Base-by-base conservation (phyloP, 1,140 invertebrate species). In the Lucilia cuprina region DNA sequence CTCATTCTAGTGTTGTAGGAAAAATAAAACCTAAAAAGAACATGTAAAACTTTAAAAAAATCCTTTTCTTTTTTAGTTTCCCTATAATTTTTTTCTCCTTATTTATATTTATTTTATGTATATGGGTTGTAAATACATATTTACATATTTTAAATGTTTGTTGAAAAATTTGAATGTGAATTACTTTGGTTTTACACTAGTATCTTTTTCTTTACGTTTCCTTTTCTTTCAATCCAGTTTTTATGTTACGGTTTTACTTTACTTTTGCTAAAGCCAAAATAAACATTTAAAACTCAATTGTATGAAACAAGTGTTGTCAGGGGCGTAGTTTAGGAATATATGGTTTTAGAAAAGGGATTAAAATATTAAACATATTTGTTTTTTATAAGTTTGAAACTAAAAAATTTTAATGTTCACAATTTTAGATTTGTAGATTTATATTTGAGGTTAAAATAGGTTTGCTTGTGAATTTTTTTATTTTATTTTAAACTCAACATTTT, bases 81-180 rank as follows among this genome's bases (percentile, higher is more conserved):
- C 41, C 41, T 41, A 30, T 30, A 30, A 30, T 41, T 10, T 41
- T 41, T 41, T 41, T 10, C 41, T 41, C 0, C 41, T 77, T 77
- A 77, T 77, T 77, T 77, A 77, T 77, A 30, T 77, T 77, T 77
- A 77, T 77, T 77, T 77, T 77, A 77, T 77, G 74, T 77, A 77
- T 77, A 30, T 77, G 30, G 74, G 74, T 77, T 77, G 30, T 19
- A 77, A 55, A 55, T 21, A 70, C 19, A 70, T 70, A 21, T 70
- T 70, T 21, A 70, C 65, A 70, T 70, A 25, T 70, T 70, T 70
- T 25, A 2, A 21, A 21, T 70, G 19, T 70, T 70, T 70, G 65
- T 70, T 19, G n/a, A 60, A 17, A 60, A 60, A 60, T 60, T 70
- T 70, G 19, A 70, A 70, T 70, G 7, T 55, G 50, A 55, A 55